Evolutionary conservation across 2,888 invertebrate species (phyloP).

Genomic region (Drosophila cognata): DNA sequence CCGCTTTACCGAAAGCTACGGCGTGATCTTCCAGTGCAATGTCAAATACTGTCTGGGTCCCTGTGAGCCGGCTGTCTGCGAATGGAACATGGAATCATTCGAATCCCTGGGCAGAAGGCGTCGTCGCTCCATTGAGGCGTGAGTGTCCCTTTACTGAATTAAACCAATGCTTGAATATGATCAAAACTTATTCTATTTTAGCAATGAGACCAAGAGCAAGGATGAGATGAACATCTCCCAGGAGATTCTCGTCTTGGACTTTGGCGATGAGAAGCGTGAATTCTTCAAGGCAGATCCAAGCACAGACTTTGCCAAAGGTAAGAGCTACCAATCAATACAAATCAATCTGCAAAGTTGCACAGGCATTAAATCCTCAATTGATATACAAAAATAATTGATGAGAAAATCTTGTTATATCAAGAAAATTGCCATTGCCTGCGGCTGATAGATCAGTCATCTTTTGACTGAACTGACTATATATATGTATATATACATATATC

Average conservation of each 20-base stretch:
- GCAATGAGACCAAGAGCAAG: constrained; percentile 87
- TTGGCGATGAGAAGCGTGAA: constrained; percentile 94
- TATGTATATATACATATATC: background rate
- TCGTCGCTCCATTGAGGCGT: constrained; percentile 89
- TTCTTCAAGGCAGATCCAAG: constrained; percentile 92
- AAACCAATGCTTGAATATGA: fast-evolving
- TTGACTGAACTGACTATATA: background rate
- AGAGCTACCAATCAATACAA: constrained; percentile 34
- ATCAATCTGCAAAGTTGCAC: background rate
- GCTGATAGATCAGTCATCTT: background rate
- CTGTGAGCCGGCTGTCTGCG: constrained; percentile 96
- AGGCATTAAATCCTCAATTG: background rate
- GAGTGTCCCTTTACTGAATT: constrained; percentile 34
- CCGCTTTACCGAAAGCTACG: constrained; percentile 97
- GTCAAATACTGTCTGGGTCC: constrained; percentile 98
- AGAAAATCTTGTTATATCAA: too few relatives aligned
- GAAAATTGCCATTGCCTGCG: background rate
- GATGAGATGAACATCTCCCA: constrained; percentile 96
- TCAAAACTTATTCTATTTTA: constrained; percentile 29
- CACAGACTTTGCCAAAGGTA: constrained; percentile 91
- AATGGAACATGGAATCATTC: constrained; percentile 95
- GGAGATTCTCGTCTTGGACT: constrained; percentile 96
- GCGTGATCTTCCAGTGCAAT: constrained; percentile 98
- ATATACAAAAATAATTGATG: background rate
- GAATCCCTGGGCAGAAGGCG: constrained; percentile 94